Evolutionary conservation across 2,797 vertebrate species (phyloP).

Genomic region (Sciurus carolinensis): DNA sequence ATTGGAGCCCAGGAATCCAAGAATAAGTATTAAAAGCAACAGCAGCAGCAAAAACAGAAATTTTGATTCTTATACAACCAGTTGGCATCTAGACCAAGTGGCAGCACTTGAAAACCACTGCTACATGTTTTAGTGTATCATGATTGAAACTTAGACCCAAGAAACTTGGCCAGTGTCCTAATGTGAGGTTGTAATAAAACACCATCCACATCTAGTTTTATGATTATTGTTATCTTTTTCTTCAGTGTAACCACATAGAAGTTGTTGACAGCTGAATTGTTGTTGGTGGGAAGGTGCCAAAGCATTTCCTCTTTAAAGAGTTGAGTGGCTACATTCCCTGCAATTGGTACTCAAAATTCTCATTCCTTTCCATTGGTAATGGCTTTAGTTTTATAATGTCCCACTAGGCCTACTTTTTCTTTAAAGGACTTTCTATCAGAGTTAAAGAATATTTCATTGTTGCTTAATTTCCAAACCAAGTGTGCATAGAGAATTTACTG

Average conservation of each 20-base stretch:
- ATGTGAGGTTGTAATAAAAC: background rate
- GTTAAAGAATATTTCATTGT: constrained; percentile 65
- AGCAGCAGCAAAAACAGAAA: background rate
- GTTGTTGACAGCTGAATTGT: background rate
- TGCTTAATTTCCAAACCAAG: constrained; percentile 85
- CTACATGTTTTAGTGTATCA: background rate
- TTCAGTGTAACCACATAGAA: background rate
- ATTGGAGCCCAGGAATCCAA: background rate
- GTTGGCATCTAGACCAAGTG: background rate
- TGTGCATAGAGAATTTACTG: constrained; percentile 84
- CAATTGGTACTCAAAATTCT: background rate
- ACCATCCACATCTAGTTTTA: background rate
- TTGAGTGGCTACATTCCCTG: background rate
- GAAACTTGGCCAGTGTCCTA: background rate
- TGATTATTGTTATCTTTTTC: constrained; percentile 21
- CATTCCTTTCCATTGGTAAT: constrained; percentile 22
- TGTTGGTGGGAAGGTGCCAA: background rate
- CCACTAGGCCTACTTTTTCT: constrained; percentile 54
- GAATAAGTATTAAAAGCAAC: background rate
- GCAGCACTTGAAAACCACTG: background rate
- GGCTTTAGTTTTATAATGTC: background rate
- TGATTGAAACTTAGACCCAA: background rate
- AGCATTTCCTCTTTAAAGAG: constrained; percentile 5
- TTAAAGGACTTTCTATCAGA: constrained; percentile 76
- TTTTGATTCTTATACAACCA: background rate